Evolutionary conservation across 2,797 vertebrate species (phyloP).

Genomic region (Oreochromis mossambicus): DNA sequence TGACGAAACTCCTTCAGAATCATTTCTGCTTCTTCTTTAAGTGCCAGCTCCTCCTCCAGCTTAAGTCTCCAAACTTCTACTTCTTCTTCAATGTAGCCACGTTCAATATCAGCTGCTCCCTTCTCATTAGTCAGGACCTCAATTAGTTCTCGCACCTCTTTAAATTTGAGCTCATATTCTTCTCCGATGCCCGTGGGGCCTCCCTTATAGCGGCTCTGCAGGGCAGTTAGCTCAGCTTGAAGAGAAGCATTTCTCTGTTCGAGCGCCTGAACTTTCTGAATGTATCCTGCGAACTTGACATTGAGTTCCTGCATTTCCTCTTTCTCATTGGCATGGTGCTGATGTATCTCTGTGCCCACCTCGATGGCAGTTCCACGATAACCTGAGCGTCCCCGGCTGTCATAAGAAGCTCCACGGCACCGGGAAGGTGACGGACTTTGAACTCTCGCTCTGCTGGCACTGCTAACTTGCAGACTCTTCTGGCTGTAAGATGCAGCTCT

Average conservation of each 20-base stretch:
- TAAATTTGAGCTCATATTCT: conserved; percentile 80
- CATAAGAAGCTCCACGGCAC: conserved; percentile 66
- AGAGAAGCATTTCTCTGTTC: conserved; percentile 75
- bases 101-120: conserved; percentile 78
- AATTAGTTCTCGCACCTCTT: conserved; percentile 77
- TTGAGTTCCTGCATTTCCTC: conserved; percentile 82
- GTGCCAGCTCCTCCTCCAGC: conserved; percentile 78
- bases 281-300: conserved; percentile 78
- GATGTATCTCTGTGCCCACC: conserved; percentile 73
- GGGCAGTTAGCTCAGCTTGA: conserved; percentile 54
- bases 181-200: conserved; percentile 69
- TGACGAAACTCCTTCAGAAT: conserved; percentile 81
- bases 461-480: conserved; percentile 68
- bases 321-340: conserved; percentile 77
- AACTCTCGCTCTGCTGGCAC: conserved; percentile 56
- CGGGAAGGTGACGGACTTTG: conserved; percentile 73
- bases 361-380: conserved; percentile 63
- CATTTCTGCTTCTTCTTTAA: conserved; percentile 80
- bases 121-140: conserved; percentile 79
- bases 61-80: conserved; percentile 80
- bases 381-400: conserved; percentile 63
- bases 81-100: conserved; percentile 82
- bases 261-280: conserved; percentile 71
- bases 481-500: conserved; percentile 54
- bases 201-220: conserved; percentile 68